These are phyloP conservation scores for Synanthedon andrenaeformis DNA, from an alignment of 2,888 invertebrate genomes.

Conservation along the genomic window DNA sequence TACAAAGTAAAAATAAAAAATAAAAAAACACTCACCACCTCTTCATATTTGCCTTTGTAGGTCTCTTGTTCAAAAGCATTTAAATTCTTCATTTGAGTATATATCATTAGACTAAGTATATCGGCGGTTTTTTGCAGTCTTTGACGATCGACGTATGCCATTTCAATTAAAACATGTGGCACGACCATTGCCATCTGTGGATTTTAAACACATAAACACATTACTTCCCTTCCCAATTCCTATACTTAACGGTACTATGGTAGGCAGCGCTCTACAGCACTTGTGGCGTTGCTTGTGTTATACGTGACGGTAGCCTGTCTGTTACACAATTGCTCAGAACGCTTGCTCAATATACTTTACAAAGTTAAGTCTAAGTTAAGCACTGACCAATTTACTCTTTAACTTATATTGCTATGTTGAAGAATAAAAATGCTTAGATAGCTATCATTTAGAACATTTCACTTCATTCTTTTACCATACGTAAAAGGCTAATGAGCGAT, in stretches of 20 bases:
- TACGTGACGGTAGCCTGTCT: too few species aligned
- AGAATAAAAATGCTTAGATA: too few species aligned
- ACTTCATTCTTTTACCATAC: background rate
- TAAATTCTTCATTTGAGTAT: conserved; percentile 19
- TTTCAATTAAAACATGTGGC: conserved; percentile 53
- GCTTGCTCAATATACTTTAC: too few species aligned
- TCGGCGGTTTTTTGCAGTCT: conserved; percentile 73
- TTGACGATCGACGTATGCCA: conserved; percentile 69
- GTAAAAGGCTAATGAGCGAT: too few species aligned
- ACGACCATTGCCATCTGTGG: conserved; percentile 58
- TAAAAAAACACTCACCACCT: conserved; percentile 47
- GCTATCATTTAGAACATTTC: background rate
- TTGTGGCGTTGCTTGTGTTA: too few species aligned
- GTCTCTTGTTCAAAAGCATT: conserved; percentile 27
- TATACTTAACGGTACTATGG: too few species aligned
- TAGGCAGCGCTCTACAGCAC: too few species aligned
- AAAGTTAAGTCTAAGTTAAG: too few species aligned
- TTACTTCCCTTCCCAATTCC: too few species aligned
- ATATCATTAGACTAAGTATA: conserved; percentile 43
- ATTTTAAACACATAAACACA: background rate
- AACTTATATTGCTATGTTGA: too few species aligned
- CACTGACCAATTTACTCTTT: too few species aligned
- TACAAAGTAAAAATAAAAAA: background rate
- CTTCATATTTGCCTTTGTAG: conserved; percentile 54
- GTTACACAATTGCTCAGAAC: too few species aligned